phyloP scores from a whole-genome alignment of 2,888 invertebrate species.

The Eilema caniola region DNA sequence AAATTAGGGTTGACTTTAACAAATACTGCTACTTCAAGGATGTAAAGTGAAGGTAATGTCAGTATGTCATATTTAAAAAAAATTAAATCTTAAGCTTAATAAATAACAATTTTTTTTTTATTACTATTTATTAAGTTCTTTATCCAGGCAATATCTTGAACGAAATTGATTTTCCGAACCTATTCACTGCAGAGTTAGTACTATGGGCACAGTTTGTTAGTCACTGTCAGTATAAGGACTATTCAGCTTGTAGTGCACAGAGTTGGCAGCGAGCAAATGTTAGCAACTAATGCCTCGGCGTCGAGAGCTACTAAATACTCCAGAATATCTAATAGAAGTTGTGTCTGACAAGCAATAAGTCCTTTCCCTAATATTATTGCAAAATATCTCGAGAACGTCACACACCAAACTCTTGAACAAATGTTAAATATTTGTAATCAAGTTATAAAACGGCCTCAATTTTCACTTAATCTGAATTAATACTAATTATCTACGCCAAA shows the following conservation, averaged over 20 bases:
- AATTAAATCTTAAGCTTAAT: no score
- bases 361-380: not conserved
- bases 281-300: not conserved
- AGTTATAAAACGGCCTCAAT: conserved; percentile 48
- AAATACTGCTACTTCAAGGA: no score
- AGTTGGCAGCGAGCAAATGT: conserved; percentile 1
- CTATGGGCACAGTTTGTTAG: not conserved
- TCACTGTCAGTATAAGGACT: not conserved
- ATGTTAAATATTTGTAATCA: conserved; percentile 57
- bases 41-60: no score
- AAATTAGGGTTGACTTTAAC: no score
- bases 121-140: no score
- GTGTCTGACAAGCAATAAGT: not conserved
- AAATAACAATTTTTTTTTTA: no score
- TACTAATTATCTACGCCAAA: conserved; percentile 66
- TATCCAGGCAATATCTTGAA: not conserved
- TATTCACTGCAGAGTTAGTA: not conserved
- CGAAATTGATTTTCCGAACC: not conserved
- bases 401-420: conserved; percentile 19
- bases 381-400: conserved; percentile 10
- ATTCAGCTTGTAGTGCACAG: not conserved
- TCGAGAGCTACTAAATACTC: not conserved
- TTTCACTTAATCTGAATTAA: conserved; percentile 60
- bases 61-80: no score
- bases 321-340: not conserved